These are phyloP conservation scores for Lasioglossum marginatum DNA, from an alignment of 2,888 invertebrate genomes.

Conservation along the genomic window DNA sequence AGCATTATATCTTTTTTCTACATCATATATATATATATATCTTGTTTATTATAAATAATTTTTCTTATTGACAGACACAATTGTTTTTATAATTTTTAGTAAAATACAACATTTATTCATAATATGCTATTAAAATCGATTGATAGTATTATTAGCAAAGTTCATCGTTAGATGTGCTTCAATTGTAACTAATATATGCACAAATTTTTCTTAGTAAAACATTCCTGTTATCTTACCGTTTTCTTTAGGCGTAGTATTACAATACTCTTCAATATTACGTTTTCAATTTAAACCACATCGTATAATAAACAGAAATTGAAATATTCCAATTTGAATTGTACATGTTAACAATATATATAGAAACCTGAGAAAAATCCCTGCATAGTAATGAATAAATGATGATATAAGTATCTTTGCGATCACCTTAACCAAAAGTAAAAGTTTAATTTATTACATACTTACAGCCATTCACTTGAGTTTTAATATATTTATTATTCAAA, in stretches of 20 bases:
- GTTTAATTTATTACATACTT: conserved; percentile 28
- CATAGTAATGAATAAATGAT: conserved; percentile 18
- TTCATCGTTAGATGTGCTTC: background rate
- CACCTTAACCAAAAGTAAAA: background rate
- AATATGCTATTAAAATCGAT: background rate
- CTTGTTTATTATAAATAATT: background rate
- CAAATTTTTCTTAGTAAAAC: background rate
- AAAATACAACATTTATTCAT: conserved; percentile 2
- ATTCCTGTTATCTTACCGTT: background rate
- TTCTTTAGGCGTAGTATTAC: background rate
- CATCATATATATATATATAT: background rate
- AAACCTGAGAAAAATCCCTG: background rate
- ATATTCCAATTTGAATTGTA: background rate
- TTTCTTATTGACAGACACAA: background rate
- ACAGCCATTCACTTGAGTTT: conserved; percentile 12
- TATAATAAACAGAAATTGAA: background rate
- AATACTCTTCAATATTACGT: background rate
- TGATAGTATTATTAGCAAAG: background rate
- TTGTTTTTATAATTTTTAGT: background rate
- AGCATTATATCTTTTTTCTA: background rate
- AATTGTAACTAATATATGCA: background rate
- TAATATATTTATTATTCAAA: conserved; percentile 14
- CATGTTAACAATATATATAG: background rate
- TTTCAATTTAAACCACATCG: background rate
- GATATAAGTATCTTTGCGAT: conserved; percentile 7